A percentile compares a stretch with the other conserved stretches of the same genome.
phyloP scores from a whole-genome alignment of 2,113 vertebrate species.

The Amia ocellicauda region DNA sequence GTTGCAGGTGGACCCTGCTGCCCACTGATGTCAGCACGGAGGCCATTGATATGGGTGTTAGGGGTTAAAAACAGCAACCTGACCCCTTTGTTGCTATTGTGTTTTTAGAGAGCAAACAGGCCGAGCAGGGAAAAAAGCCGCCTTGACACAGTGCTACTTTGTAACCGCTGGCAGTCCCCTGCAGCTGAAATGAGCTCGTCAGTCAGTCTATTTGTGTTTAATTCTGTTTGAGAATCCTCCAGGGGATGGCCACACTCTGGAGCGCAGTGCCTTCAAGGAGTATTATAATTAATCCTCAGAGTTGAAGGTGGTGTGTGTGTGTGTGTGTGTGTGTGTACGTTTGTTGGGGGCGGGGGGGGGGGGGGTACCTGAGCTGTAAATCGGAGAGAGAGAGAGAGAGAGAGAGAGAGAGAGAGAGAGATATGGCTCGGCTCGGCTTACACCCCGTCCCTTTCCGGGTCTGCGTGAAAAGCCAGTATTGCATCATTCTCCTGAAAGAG shows the following conservation, averaged over 20 bases:
- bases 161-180: neutral
- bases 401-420: neutral
- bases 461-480: too few species aligned
- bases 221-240: neutral
- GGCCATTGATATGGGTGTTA: neutral
- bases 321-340: slow-evolving; percentile 14
- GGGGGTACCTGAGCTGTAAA: neutral
- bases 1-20: too few species aligned
- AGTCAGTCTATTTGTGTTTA: neutral
- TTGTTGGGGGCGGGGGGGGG: neutral
- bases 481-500: too few species aligned
- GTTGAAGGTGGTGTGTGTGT: slow-evolving; percentile 8
- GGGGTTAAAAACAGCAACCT: neutral
- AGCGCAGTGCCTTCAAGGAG: slow-evolving; percentile 23
- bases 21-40: neutral
- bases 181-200: neutral
- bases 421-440: too few species aligned
- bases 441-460: too few species aligned
- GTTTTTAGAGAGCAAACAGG: neutral
- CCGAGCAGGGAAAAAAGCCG: neutral
- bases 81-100: neutral
- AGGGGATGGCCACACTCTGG: neutral
- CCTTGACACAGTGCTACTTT: neutral
- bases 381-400: neutral
- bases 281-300: slow-evolving; percentile 10